phyloP scores from a whole-genome alignment of 2,797 vertebrate genomes.

The Cheirogaleus major region DNA sequence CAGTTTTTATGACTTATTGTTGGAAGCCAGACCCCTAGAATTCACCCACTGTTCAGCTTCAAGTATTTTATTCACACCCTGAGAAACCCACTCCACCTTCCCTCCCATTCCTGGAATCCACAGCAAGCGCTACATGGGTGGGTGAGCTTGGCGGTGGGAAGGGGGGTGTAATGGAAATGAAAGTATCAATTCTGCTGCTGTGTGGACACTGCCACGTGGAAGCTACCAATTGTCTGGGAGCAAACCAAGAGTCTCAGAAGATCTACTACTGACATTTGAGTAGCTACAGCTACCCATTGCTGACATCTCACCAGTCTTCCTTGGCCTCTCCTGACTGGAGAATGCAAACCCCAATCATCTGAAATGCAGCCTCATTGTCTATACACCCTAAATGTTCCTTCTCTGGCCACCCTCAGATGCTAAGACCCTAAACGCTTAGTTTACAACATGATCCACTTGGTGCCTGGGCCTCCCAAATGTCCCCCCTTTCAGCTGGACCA shows the following conservation, averaged over 20 bases:
- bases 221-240: neutral
- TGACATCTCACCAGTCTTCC: no score
- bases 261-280: neutral
- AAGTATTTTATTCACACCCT: neutral
- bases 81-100: neutral
- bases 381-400: neutral
- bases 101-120: neutral
- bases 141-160: neutral
- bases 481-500: neutral
- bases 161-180: neutral
- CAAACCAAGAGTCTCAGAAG: neutral
- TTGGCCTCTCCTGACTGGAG: neutral
- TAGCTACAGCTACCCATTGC: no score
- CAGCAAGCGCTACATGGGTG: rapidly evolving
- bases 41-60: neutral
- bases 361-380: neutral
- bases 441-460: neutral
- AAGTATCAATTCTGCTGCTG: neutral
- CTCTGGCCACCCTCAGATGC: neutral
- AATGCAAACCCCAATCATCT: neutral
- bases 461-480: neutral
- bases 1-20: neutral
- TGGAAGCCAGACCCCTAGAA: neutral
- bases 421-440: neutral
- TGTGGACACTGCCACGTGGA: neutral